Percentiles rank a stretch among this genome's conserved stretches.
These are phyloP conservation scores for Aphaenogaster floridana DNA, from an alignment of 1,140 invertebrate genomes.

Conservation along the genomic window DNA sequence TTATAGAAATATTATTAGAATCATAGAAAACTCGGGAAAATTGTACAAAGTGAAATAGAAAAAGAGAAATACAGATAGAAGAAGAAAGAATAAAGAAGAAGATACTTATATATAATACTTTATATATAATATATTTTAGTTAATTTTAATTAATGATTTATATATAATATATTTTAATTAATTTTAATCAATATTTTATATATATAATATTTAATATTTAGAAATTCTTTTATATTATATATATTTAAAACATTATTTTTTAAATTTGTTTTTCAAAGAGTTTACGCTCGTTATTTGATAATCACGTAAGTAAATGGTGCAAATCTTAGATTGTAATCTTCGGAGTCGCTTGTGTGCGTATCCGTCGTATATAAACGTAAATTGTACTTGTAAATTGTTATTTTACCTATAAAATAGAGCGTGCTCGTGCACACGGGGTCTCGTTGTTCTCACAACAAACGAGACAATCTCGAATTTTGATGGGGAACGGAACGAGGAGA, in stretches of 20 bases:
- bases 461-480: conserved; percentile 41
- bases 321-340: conserved; percentile 10
- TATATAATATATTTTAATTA: conserved; percentile 1
- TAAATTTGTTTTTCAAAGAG: not conserved
- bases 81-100: not conserved
- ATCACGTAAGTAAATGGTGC: not conserved
- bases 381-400: not conserved
- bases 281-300: not conserved
- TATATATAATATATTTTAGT: not conserved
- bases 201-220: conserved; percentile 6
- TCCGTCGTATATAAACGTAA: not conserved
- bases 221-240: not conserved
- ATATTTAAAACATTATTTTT: conserved; percentile 6
- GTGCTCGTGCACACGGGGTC: conserved; percentile 17
- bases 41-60: not conserved
- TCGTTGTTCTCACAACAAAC: conserved; percentile 3
- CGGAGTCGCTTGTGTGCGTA: not conserved
- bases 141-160: not conserved
- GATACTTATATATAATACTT: not conserved
- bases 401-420: not conserved
- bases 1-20: not conserved
- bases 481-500: conserved; percentile 23
- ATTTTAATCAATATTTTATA: not conserved
- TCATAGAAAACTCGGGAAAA: not conserved
- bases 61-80: not conserved